Evolutionary conservation across 2,797 vertebrate species (phyloP).

Genomic region (Chaunax sp.): DNA sequence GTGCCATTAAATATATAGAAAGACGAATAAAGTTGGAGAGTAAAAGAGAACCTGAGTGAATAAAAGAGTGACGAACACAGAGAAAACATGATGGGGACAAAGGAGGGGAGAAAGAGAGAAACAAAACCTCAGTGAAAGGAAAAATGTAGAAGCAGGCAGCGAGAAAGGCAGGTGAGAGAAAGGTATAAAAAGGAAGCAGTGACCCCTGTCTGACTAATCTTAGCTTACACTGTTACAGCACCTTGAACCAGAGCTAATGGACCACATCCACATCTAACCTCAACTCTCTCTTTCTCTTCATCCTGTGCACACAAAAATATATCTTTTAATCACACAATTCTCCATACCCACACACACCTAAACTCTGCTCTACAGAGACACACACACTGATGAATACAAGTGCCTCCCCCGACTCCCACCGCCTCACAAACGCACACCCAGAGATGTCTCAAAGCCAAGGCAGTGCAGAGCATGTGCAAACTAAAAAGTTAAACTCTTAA

Average conservation of each 20-base stretch:
- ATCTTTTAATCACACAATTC: constrained; percentile 10
- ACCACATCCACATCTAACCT: constrained; percentile 44
- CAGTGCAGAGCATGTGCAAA: too few relatives aligned
- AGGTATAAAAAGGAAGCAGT: constrained; percentile 52
- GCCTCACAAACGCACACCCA: neutral
- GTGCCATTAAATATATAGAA: constrained; percentile 7
- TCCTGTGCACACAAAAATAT: constrained; percentile 7
- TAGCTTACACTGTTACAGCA: constrained; percentile 36
- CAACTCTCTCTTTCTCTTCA: constrained; percentile 15
- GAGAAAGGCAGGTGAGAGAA: constrained; percentile 39
- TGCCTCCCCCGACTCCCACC: too few relatives aligned
- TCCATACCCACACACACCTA: neutral
- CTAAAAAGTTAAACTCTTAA: too few relatives aligned
- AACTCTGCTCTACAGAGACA: neutral
- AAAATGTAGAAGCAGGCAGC: constrained; percentile 16
- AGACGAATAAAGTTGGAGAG: constrained; percentile 16
- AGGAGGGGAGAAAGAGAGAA: constrained; percentile 3
- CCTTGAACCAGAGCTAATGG: constrained; percentile 66
- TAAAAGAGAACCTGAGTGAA: constrained; percentile 28
- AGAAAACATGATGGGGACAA: constrained; percentile 25
- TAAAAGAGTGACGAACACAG: constrained; percentile 22
- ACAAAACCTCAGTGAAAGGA: constrained; percentile 25
- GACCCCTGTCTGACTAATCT: constrained; percentile 66
- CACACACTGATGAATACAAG: too few relatives aligned
- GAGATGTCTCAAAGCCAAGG: too few relatives aligned